Evolutionary conservation across 2,113 vertebrate genomes (phyloP), one percentile per base, ranked within the genome.

Genomic region (Xiphophorus hellerii): DNA sequence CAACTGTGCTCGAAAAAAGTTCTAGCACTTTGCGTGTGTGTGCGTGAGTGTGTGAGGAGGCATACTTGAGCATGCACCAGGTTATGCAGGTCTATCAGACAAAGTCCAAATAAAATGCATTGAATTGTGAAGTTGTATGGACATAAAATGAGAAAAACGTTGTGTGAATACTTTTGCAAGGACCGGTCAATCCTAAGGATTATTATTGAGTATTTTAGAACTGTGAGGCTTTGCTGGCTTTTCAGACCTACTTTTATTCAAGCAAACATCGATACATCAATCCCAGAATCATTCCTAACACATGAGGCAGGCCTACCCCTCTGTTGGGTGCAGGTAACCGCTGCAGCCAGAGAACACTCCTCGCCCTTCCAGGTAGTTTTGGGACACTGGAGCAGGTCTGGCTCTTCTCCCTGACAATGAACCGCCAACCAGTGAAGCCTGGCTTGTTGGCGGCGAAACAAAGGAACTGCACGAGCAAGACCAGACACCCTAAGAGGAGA

Each of bases 371-470:
- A 96, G 73, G 86, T 84, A 62, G 93, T 93, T 91, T 93, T 96
- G 65, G 94, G 91, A 90, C 96, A 98, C 62, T 95, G 92, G 66
- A 97, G 89, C 84, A 97, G 92, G 81, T 94, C 96, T 82, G 93
- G 90, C 92, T 98, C 96, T 31, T 96, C 94, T 78, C 97, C 96
- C 62, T 67, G 91, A 93, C 97, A 98, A 77, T 68, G 93, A 44
- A 97, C 94, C 4, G 94, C 88, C 71, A 76, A 94, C 96, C 96
- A 97, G 68, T 96, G 93, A 85, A 97, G 31, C 42, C 94, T 94
- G 84, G 91, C 83, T 82, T 89, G 80, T 78, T 90, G 90, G 69
- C 92, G 87, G 76, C 81, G 90, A 73, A 95, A 93, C 75, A 97
- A 78, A 0, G 91, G 88, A 71, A 88, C 89, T 62, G 92, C 89